Percentiles rank a stretch among this genome's conserved stretches.
These are phyloP conservation scores for Sesamia nonagrioides DNA, from an alignment of 1,140 invertebrate genomes.

Conservation along the genomic window DNA sequence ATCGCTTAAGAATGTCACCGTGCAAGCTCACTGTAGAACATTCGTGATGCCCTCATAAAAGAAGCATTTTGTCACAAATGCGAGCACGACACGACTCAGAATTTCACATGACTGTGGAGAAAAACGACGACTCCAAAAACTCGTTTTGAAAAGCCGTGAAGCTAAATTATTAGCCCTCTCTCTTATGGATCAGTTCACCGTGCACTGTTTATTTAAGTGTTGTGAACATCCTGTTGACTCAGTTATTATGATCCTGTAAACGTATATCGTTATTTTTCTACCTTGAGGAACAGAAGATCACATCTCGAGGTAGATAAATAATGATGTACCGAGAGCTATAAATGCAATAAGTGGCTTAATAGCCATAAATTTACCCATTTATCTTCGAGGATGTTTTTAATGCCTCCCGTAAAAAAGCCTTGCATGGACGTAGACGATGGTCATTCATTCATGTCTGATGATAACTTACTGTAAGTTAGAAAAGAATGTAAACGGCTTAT, in stretches of 20 bases:
- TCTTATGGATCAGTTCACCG: not conserved
- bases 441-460: not conserved
- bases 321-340: not conserved
- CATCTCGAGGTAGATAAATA: too few species aligned
- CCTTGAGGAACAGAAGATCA: not conserved
- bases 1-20: conserved; percentile 44
- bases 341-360: conserved; percentile 26
- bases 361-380: conserved; percentile 1
- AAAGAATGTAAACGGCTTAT: not conserved
- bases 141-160: not conserved
- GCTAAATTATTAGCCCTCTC: not conserved
- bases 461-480: not conserved
- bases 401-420: not conserved
- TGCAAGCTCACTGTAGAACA: conserved; percentile 1
- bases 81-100: not conserved
- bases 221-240: not conserved
- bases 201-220: not conserved
- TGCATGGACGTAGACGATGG: not conserved
- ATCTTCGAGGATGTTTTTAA: conserved; percentile 2
- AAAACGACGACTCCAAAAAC: not conserved
- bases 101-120: not conserved
- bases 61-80: conserved; percentile 14
- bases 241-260: conserved; percentile 19
- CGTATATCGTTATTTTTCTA: not conserved
- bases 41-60: conserved; percentile 44